Conservation (phyloP, 2,797 vertebrate genomes). For the Trematomus bernacchii region DNA sequence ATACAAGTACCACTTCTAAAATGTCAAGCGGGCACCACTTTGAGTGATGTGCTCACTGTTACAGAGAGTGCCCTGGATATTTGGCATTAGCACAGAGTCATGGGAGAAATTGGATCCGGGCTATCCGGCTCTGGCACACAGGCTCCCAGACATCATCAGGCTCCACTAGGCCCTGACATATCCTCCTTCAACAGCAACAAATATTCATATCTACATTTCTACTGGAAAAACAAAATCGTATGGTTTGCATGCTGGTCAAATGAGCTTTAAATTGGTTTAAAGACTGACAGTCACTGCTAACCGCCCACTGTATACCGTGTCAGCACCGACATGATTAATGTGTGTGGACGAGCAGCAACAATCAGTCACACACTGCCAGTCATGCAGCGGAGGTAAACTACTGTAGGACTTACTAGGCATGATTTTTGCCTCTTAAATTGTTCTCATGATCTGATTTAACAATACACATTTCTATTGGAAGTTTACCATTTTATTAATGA, state of each 20-base stretch:
- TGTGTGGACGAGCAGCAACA: constrained; percentile 3
- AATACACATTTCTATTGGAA: neutral
- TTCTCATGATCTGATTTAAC: neutral
- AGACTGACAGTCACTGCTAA: neutral
- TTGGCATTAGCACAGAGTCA: constrained; percentile 44
- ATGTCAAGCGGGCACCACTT: constrained; percentile 69
- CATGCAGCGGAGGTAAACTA: constrained; percentile 7
- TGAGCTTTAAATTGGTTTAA: neutral
- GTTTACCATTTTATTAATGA: neutral
- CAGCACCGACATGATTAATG: constrained; percentile 22
- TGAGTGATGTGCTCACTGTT: constrained; percentile 64
- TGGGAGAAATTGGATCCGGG: constrained; percentile 42
- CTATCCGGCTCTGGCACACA: constrained; percentile 30
- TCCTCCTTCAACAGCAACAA: constrained; percentile 29
- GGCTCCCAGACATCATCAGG: constrained; percentile 41
- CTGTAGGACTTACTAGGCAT: neutral
- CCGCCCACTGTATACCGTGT: constrained; percentile 5
- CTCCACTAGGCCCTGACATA: constrained; percentile 38
- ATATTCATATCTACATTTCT: constrained; percentile 22
- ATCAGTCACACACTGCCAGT: constrained; percentile 17
- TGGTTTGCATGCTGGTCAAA: constrained; percentile 19
- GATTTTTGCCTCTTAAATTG: neutral
- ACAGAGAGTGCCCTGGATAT: constrained; percentile 48
- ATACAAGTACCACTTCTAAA: constrained; percentile 54
- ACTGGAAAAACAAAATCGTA: constrained; percentile 19